Conservation (phyloP, 2,888 invertebrate genomes). For the Perithous albicinctus region DNA sequence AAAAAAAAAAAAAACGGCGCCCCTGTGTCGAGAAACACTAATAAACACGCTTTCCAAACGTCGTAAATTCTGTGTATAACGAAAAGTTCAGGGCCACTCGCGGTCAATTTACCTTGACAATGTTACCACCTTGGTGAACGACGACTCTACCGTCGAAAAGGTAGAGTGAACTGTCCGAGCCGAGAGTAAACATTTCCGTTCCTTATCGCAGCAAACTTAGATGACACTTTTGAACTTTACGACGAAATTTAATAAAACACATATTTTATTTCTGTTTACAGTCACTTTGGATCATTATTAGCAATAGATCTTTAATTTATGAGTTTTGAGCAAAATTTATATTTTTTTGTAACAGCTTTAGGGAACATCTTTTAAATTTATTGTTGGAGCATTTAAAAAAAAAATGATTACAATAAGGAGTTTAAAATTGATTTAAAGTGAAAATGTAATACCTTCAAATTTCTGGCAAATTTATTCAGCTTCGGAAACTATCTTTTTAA, state of each 20-base stretch:
- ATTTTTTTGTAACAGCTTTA: too few relatives aligned
- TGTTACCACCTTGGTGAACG: conserved; percentile 70
- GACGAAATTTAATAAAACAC: conserved; percentile 26
- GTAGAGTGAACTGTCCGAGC: conserved; percentile 58
- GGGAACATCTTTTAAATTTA: too few relatives aligned
- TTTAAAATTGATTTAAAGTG: too few relatives aligned
- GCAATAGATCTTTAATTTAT: too few relatives aligned
- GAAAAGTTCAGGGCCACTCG: background rate
- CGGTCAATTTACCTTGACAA: conserved; percentile 69
- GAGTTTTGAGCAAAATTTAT: too few relatives aligned
- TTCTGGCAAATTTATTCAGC: too few relatives aligned
- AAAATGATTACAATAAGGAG: too few relatives aligned
- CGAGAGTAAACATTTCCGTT: conserved; percentile 63
- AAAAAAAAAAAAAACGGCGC: background rate
- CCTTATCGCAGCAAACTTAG: conserved; percentile 20
- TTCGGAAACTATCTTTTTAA: background rate
- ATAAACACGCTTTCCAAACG: background rate
- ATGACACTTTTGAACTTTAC: conserved; percentile 5
- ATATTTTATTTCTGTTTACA: conserved; percentile 4
- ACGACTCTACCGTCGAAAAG: conserved; percentile 65
- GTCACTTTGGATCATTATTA: too few relatives aligned
- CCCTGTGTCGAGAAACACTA: conserved; percentile 6
- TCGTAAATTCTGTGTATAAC: conserved; percentile 6
- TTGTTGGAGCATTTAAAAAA: too few relatives aligned
- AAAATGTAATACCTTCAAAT: too few relatives aligned